Conservation (phyloP, 2,113 vertebrate species). For the Mobula hypostoma region DNA sequence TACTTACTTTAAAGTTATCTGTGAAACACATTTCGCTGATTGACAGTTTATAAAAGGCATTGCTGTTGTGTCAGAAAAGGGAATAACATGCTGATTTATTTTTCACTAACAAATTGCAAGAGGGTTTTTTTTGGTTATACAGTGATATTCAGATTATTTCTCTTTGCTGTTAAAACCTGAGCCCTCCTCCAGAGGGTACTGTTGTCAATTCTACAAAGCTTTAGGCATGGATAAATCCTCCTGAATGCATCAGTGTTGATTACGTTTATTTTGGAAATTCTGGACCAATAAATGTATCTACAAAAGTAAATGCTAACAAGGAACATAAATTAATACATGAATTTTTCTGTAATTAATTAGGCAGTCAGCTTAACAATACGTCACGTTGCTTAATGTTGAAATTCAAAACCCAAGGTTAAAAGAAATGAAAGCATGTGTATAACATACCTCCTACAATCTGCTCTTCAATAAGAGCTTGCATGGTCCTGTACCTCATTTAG, state of each 20-base stretch:
- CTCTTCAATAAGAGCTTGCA: no score
- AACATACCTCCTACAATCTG: no score
- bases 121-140: neutral
- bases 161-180: neutral
- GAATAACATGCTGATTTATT: neutral
- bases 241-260: neutral
- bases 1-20: neutral
- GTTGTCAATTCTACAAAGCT: constrained; percentile 16
- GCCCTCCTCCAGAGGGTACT: constrained; percentile 18
- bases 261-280: neutral
- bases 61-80: neutral
- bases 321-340: neutral
- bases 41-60: neutral
- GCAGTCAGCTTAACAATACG: neutral
- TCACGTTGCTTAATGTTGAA: neutral
- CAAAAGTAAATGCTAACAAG: neutral
- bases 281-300: neutral
- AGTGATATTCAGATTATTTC: neutral
- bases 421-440: no score
- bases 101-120: neutral
- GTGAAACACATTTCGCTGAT: neutral
- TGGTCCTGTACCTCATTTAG: no score
- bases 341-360: neutral
- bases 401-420: neutral
- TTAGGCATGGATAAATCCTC: neutral